Evolutionary conservation across 2,888 invertebrate species (phyloP), one percentile per base, ranked within the genome.

Genomic region (Orgyia antiqua): DNA sequence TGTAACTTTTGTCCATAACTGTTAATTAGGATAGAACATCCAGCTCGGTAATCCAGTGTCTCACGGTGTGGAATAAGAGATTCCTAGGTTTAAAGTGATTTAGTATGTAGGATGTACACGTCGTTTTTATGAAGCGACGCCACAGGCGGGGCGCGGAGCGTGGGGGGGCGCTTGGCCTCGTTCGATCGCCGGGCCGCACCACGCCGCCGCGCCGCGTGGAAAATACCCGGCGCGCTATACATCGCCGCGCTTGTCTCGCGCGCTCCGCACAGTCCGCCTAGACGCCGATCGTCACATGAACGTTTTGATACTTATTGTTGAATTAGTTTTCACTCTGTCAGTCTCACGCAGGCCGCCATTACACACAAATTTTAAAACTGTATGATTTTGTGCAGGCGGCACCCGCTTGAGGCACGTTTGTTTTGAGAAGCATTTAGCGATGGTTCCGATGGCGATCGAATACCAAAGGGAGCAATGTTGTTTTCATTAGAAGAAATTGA

Each of bases 71-170:
- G 74, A 74, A 69, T 73, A 72, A 78, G 84, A 84, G 83, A 84
- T 84, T 84, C 73, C 71, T 84, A 86, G 84, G 79, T 80, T n/a
- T 82, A 77, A 70, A 73, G 68, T 71, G 69, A 71, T 74, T 75
- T 79, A 82, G 78, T 73, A 70, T 71, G 70, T 83, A 83, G 79
- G 73, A 72, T 70, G 68, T 71, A 74, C 71, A 24, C 23, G 23
- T 23, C 67, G 68, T 77, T 76, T 74, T 70, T 76, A 78, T 66
- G 71, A 70, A 70, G 72, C 68, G 75, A 73, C 70, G 78, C 71
- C 50, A 57, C 59, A 57, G 68, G 60, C 55, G 58, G 62, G 59
- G 60, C 53, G 60, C 56, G 55, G 51, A 61, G 56, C 59, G 56
- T 58, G 61, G 45, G 39, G 45, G 56, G 48, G 44, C 64, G 72